Evolutionary conservation across 2,888 invertebrate species (phyloP).

Genomic region (Noctua janthe): DNA sequence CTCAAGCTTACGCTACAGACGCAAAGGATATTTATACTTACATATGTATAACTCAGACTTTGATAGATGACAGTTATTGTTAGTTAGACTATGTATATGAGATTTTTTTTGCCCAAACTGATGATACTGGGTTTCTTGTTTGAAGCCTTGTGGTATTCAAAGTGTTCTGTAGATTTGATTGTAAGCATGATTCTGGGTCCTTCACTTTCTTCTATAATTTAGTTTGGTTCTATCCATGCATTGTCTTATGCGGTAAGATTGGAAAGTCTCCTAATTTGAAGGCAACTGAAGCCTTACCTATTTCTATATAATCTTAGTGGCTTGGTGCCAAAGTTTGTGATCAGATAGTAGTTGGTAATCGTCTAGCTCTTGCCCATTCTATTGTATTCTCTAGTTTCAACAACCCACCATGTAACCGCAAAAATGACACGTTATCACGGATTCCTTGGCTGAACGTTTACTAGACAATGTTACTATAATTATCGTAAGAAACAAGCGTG

Average conservation of each 20-base stretch:
- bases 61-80: neutral
- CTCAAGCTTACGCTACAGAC: neutral
- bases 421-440: constrained; percentile 7
- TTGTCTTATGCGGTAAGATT: neutral
- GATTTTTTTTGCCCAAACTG: neutral
- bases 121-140: neutral
- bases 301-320: neutral
- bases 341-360: neutral
- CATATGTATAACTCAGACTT: neutral
- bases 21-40: neutral
- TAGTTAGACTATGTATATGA: neutral
- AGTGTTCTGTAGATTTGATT: neutral
- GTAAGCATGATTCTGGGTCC: neutral
- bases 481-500: constrained; percentile 26
- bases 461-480: constrained; percentile 33
- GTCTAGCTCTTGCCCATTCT: neutral
- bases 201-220: neutral
- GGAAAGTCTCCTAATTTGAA: neutral
- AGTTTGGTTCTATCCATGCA: neutral
- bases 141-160: neutral
- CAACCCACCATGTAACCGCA: neutral
- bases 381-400: neutral
- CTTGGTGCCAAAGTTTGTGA: neutral
- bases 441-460: constrained; percentile 9
- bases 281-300: neutral